Base-by-base conservation (phyloP, 2,113 vertebrate genomes). In the Argyrosomus japonicus region DNA sequence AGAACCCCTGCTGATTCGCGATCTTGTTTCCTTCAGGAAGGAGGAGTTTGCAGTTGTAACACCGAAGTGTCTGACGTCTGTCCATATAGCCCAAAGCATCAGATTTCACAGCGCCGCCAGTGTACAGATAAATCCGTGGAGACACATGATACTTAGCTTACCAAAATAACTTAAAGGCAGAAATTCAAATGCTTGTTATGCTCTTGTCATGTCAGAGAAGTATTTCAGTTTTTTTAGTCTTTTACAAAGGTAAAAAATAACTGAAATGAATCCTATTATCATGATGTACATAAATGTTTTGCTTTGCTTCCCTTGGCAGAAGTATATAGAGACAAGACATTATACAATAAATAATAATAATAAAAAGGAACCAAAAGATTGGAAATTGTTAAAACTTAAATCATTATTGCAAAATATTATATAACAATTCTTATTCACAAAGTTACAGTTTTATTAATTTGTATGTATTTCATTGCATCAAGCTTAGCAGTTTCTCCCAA, bases 1-100 rank as follows among this genome's bases (percentile, higher is more conserved):
- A 54, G 61, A 80, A 56, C 70, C 54, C 70, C 67, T 47, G 64
- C 70, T 77, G 81, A 62, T 78, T 47, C 17, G 3, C 70, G 56
- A 86, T 80, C 36, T 13, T 61, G 19, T 81, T 81, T 82, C 56
- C 68, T 71, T 40, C 70, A 77, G 63, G 56, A 79, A 68, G 27
- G 54, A 74, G 62, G 36, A 40, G 23, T 64, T 64, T n/a, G 14
- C 62, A 71, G 15, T 64, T 56, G 40, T 17, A 56, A 25, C 51
- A 74, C 65, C 64, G 75, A 12, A 29, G 54, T 87, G 65, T 63
- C 5, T 79, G 69, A 86, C 54, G 68, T 81, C 10, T 60, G 23
- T 78, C 73, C 75, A 74, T 68, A 40, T 29, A 60, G 71, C 74
- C 81, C 6, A 14, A 40, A 69, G 82, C 75, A 18, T 70, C 50